These are phyloP conservation scores for Falco cherrug DNA, from an alignment of 2,797 vertebrate species.

Conservation along the genomic window DNA sequence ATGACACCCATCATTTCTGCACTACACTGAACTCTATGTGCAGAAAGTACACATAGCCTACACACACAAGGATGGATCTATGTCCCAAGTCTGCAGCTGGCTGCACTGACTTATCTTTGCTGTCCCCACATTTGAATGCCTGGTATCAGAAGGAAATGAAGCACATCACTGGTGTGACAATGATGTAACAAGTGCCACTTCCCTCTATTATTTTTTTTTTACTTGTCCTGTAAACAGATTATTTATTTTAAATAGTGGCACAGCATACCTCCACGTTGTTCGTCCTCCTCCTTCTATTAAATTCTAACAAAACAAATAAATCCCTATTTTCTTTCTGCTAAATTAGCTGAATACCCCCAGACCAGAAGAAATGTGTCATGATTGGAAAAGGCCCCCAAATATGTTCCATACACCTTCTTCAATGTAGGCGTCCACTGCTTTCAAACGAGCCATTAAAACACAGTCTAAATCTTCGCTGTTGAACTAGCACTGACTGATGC, in stretches of 20 bases:
- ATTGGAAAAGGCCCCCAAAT: background rate
- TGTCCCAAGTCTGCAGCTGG: background rate
- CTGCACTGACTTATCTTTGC: background rate
- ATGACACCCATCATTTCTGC: background rate
- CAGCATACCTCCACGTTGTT: background rate
- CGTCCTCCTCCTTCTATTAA: background rate
- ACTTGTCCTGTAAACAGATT: background rate
- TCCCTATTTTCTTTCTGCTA: background rate
- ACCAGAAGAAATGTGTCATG: background rate
- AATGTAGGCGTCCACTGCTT: background rate
- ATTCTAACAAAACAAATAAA: background rate
- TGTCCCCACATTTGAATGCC: background rate
- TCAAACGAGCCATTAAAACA: background rate
- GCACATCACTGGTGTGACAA: background rate
- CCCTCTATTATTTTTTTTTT: fast-evolving
- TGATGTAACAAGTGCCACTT: background rate
- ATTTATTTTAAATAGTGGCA: background rate
- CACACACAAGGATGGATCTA: fast-evolving
- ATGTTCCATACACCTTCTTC: background rate
- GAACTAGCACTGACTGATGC: background rate
- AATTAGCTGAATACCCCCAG: background rate
- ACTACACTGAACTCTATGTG: background rate
- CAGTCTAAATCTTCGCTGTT: background rate
- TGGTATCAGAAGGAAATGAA: background rate
- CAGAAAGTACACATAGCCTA: background rate